phyloP scores from a whole-genome alignment of 1,140 invertebrate genomes.

The Aleiodes sp. region DNA sequence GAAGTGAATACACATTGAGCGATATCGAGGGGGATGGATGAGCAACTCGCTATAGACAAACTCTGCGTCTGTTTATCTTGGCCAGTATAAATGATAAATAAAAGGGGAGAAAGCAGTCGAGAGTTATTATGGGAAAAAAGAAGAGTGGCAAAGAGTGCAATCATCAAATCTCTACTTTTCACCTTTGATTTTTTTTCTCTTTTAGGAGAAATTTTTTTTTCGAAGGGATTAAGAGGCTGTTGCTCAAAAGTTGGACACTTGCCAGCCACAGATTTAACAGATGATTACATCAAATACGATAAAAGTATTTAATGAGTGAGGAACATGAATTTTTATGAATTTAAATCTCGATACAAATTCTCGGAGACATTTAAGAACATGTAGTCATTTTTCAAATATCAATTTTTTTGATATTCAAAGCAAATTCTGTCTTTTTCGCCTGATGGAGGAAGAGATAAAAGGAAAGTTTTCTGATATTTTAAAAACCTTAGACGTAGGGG shows the following conservation, averaged over 20 bases:
- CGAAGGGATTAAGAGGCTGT: constrained; percentile 4
- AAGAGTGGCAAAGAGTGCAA: no score
- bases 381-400: no score
- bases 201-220: not conserved
- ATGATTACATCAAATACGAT: not conserved
- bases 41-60: not conserved
- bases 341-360: no score
- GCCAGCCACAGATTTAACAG: not conserved
- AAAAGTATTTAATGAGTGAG: not conserved
- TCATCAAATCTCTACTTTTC: not conserved
- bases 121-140: not conserved
- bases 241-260: not conserved
- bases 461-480: no score
- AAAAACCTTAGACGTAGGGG: no score
- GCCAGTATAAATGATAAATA: constrained; percentile 33
- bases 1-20: not conserved
- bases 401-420: no score
- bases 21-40: not conserved
- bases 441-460: no score
- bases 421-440: no score
- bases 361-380: no score
- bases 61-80: constrained; percentile 21
- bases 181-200: not conserved
- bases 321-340: no score
- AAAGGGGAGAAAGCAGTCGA: not conserved